A percentile compares a stretch with the other conserved stretches of the same genome.
phyloP scores from a whole-genome alignment of 1,140 invertebrate species.

The Cepaea nemoralis region DNA sequence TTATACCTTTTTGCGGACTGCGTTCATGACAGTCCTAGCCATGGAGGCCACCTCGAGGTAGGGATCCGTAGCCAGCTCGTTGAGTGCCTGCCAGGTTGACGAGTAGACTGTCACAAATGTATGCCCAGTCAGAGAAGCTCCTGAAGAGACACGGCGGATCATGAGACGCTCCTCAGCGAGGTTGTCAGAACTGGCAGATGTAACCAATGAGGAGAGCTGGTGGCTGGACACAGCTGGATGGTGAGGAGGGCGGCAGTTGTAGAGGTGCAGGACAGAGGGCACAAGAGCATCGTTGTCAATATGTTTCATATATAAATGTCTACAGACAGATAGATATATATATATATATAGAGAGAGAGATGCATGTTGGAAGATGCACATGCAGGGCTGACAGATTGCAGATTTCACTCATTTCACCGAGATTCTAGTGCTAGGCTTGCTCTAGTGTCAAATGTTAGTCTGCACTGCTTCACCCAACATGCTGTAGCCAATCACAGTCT shows the following conservation, averaged over 20 bases:
- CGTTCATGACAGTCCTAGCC: constrained; percentile 82
- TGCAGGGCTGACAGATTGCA: too few species aligned
- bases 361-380: too few species aligned
- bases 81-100: constrained; percentile 87
- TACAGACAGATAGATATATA: too few species aligned
- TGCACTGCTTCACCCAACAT: too few species aligned
- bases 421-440: too few species aligned
- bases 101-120: constrained; percentile 79
- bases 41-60: constrained; percentile 83
- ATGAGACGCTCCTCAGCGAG: constrained; percentile 36
- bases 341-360: too few species aligned
- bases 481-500: too few species aligned
- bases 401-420: too few species aligned
- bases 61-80: constrained; percentile 85
- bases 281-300: neutral
- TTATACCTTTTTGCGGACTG: constrained; percentile 81
- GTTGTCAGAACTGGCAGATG: constrained; percentile 35
- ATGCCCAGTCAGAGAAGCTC: constrained; percentile 42
- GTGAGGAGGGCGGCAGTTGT: neutral
- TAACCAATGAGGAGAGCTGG: constrained; percentile 33
- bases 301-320: too few species aligned
- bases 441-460: too few species aligned
- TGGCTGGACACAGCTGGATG: constrained; percentile 22
- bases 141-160: constrained; percentile 60
- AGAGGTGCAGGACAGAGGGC: neutral